These are phyloP conservation scores for Diogma glabrata DNA, from an alignment of 2,888 invertebrate genomes.

Conservation along the genomic window DNA sequence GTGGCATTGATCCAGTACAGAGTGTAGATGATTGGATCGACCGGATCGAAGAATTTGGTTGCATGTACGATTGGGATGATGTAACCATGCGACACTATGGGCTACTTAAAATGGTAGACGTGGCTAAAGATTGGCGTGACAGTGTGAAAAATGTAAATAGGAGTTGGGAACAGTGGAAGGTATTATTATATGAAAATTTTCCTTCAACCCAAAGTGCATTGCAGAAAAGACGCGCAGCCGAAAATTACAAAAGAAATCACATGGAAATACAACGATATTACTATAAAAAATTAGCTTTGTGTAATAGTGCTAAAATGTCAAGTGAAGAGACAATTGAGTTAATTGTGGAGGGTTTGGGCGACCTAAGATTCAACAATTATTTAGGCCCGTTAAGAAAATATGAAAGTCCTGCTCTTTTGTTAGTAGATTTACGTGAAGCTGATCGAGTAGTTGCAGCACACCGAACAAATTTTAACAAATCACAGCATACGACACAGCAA, in stretches of 20 bases:
- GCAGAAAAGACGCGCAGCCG: background rate
- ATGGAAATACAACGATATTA: background rate
- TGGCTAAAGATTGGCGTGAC: background rate
- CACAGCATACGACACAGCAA: background rate
- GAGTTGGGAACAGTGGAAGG: background rate
- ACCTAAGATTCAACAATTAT: background rate
- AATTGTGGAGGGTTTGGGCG: background rate
- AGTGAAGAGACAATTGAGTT: background rate
- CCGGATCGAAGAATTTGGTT: background rate
- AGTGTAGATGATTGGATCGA: background rate
- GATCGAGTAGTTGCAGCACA: background rate
- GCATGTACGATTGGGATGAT: constrained; percentile 1
- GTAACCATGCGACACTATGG: background rate
- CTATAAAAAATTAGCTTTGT: background rate
- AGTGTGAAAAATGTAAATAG: background rate
- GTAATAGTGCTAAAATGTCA: background rate
- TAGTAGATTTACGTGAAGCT: background rate
- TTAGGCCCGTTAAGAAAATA: background rate
- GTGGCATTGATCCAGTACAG: background rate
- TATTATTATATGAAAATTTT: background rate
- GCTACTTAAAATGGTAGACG: background rate
- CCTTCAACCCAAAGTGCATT: no score
- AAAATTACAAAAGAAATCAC: background rate
- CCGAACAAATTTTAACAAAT: background rate
- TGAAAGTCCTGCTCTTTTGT: background rate